Conservation (phyloP, 64 coral and sea anemone species). For the Cladopsammia gracilis region DNA sequence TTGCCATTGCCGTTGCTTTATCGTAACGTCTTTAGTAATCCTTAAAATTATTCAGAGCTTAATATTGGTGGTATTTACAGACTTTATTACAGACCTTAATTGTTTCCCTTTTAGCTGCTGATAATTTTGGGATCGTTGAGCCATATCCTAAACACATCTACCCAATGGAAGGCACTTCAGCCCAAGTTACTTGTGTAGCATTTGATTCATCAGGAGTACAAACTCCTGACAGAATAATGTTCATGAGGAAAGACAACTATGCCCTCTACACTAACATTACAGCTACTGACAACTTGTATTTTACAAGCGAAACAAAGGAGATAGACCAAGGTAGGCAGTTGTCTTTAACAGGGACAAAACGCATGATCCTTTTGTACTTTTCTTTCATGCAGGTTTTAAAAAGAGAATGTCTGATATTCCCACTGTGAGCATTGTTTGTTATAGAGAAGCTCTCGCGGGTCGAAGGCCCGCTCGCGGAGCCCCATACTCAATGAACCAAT, state of each 20-base stretch:
- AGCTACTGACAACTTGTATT: not conserved
- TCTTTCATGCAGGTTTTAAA: too few species aligned
- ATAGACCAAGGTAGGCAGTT: not conserved
- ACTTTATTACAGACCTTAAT: too few species aligned
- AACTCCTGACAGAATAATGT: not conserved
- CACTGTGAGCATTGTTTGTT: too few species aligned
- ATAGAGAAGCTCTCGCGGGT: too few species aligned
- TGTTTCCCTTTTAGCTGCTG: not conserved
- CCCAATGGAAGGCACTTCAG: not conserved
- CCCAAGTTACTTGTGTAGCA: not conserved
- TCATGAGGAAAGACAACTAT: not conserved
- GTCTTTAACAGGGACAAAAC: not conserved
- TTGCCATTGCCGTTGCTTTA: too few species aligned
- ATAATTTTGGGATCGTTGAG: not conserved
- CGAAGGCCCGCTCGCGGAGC: too few species aligned
- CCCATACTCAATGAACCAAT: too few species aligned
- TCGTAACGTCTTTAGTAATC: too few species aligned
- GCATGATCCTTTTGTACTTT: too few species aligned
- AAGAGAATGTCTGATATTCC: too few species aligned
- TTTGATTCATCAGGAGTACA: not conserved
- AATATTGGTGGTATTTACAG: too few species aligned
- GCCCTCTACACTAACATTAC: not conserved
- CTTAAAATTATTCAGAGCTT: too few species aligned
- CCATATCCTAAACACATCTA: not conserved
- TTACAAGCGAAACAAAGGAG: not conserved